Conservation (phyloP, 2,797 vertebrate species). For the Poecile montanus region DNA sequence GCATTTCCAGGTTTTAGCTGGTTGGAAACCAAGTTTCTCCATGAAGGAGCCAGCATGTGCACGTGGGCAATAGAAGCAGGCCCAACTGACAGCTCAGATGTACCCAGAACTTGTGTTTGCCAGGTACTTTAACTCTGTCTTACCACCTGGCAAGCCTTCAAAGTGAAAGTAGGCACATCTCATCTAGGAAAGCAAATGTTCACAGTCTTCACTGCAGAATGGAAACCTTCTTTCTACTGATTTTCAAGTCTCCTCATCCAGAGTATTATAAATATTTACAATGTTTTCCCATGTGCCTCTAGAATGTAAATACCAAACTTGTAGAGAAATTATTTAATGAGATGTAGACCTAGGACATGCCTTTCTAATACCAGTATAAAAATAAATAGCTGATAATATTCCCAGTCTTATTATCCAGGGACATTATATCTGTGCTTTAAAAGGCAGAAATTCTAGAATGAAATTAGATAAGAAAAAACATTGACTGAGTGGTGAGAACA, state of each 20-base stretch:
- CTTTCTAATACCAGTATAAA: not conserved
- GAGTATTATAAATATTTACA: not conserved
- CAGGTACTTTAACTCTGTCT: not conserved
- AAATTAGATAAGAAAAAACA: not conserved
- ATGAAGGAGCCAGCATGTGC: not conserved
- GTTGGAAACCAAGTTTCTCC: not conserved
- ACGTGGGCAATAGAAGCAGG: not conserved
- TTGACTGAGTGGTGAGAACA: not conserved
- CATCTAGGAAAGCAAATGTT: not conserved
- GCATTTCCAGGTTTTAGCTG: constrained; percentile 38
- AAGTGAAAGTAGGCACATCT: not conserved
- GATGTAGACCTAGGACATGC: not conserved
- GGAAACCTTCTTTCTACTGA: not conserved
- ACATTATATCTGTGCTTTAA: not conserved
- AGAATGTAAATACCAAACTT: not conserved
- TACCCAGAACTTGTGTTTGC: not conserved
- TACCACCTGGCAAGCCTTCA: not conserved
- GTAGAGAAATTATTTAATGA: not conserved
- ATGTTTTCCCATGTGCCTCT: not conserved
- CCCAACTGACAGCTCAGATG: not conserved
- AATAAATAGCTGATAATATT: not conserved
- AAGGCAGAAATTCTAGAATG: not conserved
- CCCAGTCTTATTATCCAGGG: not conserved
- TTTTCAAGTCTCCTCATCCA: not conserved
- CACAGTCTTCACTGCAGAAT: not conserved